These are phyloP conservation scores for Aleiodes leptofemur DNA, from an alignment of 2,888 invertebrate genomes.

Conservation along the genomic window DNA sequence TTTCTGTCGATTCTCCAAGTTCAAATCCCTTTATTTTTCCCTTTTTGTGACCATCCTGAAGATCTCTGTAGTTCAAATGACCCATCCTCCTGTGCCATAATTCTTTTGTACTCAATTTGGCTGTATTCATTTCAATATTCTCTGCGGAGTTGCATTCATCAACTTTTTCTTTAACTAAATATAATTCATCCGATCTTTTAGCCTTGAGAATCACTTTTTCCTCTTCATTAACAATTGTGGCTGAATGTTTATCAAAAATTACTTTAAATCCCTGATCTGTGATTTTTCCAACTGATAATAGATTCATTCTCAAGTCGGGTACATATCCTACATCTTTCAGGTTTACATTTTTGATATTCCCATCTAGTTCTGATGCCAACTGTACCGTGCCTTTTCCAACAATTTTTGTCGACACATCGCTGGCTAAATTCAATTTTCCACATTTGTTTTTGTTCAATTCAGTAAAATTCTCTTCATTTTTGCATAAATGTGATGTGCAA, in stretches of 20 bases:
- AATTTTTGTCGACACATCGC: not conserved
- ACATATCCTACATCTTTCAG: not conserved
- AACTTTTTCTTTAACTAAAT: not conserved
- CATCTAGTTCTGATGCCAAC: not conserved
- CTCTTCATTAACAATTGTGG: not conserved
- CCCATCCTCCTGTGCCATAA: not conserved
- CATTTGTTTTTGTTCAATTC: not conserved
- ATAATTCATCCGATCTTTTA: no score
- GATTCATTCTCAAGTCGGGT: not conserved
- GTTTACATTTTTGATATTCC: not conserved
- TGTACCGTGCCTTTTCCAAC: not conserved
- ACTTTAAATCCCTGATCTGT: not conserved
- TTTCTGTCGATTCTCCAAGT: constrained; percentile 3
- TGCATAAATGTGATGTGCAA: constrained; percentile 1
- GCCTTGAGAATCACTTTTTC: not conserved
- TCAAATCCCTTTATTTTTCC: constrained; percentile 23
- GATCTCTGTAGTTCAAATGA: not conserved
- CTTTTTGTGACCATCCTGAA: constrained; percentile 28
- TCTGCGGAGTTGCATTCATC: no score
- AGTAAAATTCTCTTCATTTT: not conserved
- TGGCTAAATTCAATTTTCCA: not conserved
- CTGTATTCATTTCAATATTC: no score
- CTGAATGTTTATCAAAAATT: not conserved
- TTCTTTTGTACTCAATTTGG: not conserved
- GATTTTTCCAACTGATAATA: constrained; percentile 3